These are phyloP conservation scores for Nematopogon swammerdamellus DNA, from an alignment of 2,888 invertebrate species.

Conservation along the genomic window DNA sequence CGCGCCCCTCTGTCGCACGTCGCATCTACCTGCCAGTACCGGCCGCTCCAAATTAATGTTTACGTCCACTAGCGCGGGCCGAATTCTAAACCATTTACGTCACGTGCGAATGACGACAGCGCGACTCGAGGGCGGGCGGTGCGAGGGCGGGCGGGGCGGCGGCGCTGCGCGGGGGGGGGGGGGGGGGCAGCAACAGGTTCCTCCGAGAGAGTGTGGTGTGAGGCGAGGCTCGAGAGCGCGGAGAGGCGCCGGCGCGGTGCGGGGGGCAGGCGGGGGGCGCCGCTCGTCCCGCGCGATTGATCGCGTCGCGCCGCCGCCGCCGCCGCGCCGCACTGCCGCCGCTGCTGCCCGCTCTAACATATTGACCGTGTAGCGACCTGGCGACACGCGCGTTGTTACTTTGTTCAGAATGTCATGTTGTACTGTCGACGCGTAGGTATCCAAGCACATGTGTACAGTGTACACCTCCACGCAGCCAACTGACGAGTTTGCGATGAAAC, in stretches of 20 bases:
- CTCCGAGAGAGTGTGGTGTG: too few species aligned
- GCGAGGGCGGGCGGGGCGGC: constrained; percentile 15
- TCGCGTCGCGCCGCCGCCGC: constrained; percentile 10
- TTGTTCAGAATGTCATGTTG: background rate
- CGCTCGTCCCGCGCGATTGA: constrained; percentile 15
- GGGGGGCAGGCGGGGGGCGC: constrained; percentile 38
- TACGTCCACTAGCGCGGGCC: constrained; percentile 41
- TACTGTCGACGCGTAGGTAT: too few species aligned
- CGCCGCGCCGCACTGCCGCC: constrained; percentile 36
- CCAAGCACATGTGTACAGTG: too few species aligned
- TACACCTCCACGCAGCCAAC: too few species aligned
- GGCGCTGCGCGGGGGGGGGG: constrained; percentile 18
- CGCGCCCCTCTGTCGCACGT: constrained; percentile 25
- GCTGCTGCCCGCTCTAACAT: constrained; percentile 52
- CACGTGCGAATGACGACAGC: constrained; percentile 38
- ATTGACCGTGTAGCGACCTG: constrained; percentile 30
- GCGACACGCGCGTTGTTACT: background rate
- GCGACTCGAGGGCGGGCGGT: constrained; percentile 4
- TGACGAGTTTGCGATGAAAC: too few species aligned
- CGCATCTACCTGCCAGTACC: constrained; percentile 33
- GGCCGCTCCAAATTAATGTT: constrained; percentile 51
- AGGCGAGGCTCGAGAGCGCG: too few species aligned
- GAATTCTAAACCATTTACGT: constrained; percentile 51
- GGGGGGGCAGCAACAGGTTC: constrained; percentile 11
- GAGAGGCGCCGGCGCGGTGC: constrained; percentile 12